Conservation (phyloP, 1,140 invertebrate species). For the Sinonovacula constricta region DNA sequence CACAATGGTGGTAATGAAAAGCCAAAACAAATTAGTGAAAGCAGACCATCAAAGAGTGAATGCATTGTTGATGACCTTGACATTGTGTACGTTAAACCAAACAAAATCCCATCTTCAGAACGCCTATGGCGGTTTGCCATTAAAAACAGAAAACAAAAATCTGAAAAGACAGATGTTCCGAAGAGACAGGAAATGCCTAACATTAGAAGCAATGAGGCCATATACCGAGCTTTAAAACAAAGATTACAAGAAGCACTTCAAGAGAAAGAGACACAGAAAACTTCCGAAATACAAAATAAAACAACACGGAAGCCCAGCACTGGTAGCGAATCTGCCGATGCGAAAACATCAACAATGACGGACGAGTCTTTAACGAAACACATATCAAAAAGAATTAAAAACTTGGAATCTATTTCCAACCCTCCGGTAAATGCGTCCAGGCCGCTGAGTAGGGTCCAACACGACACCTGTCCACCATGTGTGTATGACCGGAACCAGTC, state of each 20-base stretch:
- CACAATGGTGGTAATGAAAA: background rate
- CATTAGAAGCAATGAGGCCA: constrained; percentile 34
- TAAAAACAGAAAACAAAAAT: constrained; percentile 17
- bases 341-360: background rate
- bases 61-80: constrained; percentile 21
- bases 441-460: background rate
- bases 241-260: constrained; percentile 22
- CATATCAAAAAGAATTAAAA: background rate
- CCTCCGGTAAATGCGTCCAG: background rate
- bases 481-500: background rate
- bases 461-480: background rate
- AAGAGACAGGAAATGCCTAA: background rate
- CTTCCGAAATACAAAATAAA: background rate
- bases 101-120: constrained; percentile 24
- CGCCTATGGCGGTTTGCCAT: constrained; percentile 41
- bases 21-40: background rate
- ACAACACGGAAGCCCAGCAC: background rate
- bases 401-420: background rate
- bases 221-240: constrained; percentile 21
- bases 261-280: background rate
- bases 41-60: constrained; percentile 9
- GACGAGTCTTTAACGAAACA: background rate
- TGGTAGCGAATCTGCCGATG: background rate
- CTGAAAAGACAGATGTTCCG: background rate
- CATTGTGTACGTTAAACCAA: constrained; percentile 22